Percentiles rank a stretch among this genome's conserved stretches.
Conservation (phyloP, 2,113 vertebrate species). For the Pseudolaguvia tuberculata region DNA sequence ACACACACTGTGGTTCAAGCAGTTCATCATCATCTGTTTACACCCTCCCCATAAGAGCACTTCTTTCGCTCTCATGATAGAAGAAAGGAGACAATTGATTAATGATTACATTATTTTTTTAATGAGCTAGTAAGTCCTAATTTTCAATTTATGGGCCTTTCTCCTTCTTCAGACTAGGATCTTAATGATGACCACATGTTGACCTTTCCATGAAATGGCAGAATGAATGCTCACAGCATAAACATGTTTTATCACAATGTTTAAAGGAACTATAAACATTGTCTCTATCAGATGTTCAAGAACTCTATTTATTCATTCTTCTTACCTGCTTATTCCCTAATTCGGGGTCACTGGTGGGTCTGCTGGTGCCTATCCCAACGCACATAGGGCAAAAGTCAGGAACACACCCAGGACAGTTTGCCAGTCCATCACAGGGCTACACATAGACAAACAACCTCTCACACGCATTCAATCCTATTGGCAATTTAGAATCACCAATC, state of each 20-base stretch:
- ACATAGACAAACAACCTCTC: too few relatives aligned
- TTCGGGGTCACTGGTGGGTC: too few relatives aligned
- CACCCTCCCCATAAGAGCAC: slow-evolving; percentile 48
- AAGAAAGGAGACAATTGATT: slow-evolving; percentile 22
- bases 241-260: not conserved
- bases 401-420: too few relatives aligned
- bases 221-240: not conserved
- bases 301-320: not conserved
- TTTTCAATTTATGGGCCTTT: slow-evolving; percentile 1
- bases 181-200: slow-evolving; percentile 4
- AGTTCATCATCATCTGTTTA: slow-evolving; percentile 71
- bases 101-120: slow-evolving; percentile 18
- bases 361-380: too few relatives aligned
- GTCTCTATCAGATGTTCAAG: not conserved
- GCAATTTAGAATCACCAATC: too few relatives aligned
- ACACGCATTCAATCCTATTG: too few relatives aligned
- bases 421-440: too few relatives aligned
- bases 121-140: slow-evolving; percentile 32
- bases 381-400: too few relatives aligned
- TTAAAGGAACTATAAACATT: not conserved
- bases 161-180: not conserved
- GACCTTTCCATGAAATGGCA: slow-evolving; percentile 1
- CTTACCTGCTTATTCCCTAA: too few relatives aligned
- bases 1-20: slow-evolving; percentile 67
- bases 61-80: slow-evolving; percentile 46